Evolutionary conservation across 2,888 invertebrate genomes (phyloP).

Genomic region (Acrobeloides nanus): DNA sequence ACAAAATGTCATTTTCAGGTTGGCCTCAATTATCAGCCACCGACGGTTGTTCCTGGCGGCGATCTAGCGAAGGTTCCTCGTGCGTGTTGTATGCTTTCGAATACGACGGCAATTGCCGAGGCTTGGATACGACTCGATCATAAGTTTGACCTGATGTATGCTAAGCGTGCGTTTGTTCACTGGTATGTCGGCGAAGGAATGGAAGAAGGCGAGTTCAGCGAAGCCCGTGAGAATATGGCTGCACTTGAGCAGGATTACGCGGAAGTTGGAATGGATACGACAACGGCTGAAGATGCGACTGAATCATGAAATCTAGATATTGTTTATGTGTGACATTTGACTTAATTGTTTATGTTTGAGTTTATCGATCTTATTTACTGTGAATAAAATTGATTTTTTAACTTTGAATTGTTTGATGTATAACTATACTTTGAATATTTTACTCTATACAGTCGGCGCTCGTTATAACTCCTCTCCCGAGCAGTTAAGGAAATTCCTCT

Average conservation of each 20-base stretch:
- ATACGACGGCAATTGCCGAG: slow-evolving; percentile 83
- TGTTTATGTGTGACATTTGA: no score
- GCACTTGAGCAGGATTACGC: slow-evolving; percentile 32
- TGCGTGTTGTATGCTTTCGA: slow-evolving; percentile 77
- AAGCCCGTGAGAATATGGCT: slow-evolving; percentile 42
- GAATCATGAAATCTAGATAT: no score
- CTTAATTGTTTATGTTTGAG: no score
- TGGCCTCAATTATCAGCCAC: slow-evolving; percentile 62
- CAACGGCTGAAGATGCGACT: no score
- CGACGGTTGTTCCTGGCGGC: slow-evolving; percentile 81
- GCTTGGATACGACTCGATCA: slow-evolving; percentile 73
- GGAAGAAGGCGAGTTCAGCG: slow-evolving; percentile 53
- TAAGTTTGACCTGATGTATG: slow-evolving; percentile 58
- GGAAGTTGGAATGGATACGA: slow-evolving; percentile 24
- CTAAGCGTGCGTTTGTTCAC: slow-evolving; percentile 79
- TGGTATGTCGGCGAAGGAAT: slow-evolving; percentile 61
- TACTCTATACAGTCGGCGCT: no score
- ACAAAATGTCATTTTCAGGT: slow-evolving; percentile 73
- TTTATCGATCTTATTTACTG: no score
- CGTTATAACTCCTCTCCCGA: no score
- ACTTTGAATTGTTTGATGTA: no score
- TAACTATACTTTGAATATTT: no score
- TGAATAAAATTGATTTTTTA: no score
- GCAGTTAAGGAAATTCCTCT: no score
- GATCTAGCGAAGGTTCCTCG: slow-evolving; percentile 66